phyloP scores from a whole-genome alignment of 2,113 vertebrate genomes.

The Ictidomys tridecemlineatus region DNA sequence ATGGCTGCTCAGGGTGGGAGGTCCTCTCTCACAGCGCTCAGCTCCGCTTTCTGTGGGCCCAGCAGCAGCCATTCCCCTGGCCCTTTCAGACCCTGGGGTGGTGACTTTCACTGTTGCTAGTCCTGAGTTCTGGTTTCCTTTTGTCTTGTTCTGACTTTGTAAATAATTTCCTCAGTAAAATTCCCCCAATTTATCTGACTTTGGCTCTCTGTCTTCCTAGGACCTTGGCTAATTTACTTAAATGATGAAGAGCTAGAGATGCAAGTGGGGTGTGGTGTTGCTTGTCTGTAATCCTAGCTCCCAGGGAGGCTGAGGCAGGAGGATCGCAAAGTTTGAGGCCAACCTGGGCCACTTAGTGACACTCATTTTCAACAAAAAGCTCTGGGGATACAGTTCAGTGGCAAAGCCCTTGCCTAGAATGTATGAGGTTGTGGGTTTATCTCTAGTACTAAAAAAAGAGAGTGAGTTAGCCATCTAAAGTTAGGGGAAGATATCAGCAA shows the following conservation, averaged over 20 bases:
- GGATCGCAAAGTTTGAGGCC: too few species aligned
- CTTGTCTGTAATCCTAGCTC: too few species aligned
- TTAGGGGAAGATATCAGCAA: neutral
- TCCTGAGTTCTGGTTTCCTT: neutral
- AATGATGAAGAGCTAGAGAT: neutral
- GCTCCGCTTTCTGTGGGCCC: neutral
- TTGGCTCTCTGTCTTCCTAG: neutral
- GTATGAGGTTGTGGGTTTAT: too few species aligned
- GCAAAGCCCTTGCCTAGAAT: too few species aligned
- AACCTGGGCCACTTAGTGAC: too few species aligned
- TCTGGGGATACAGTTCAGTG: too few species aligned
- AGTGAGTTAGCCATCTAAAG: neutral
- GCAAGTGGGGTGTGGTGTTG: too few species aligned
- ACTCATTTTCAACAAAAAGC: too few species aligned
- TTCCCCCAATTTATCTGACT: neutral
- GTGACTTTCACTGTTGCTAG: neutral
- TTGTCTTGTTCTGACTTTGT: neutral
- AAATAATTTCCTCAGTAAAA: neutral
- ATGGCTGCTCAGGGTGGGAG: neutral
- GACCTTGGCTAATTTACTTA: neutral
- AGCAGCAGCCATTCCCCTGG: accelerated
- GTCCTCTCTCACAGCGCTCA: neutral
- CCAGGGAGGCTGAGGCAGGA: too few species aligned
- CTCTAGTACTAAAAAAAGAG: too few species aligned
- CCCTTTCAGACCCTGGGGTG: neutral